Conservation (phyloP, 1,140 invertebrate species). For the Zaprionus nigranus region DNA sequence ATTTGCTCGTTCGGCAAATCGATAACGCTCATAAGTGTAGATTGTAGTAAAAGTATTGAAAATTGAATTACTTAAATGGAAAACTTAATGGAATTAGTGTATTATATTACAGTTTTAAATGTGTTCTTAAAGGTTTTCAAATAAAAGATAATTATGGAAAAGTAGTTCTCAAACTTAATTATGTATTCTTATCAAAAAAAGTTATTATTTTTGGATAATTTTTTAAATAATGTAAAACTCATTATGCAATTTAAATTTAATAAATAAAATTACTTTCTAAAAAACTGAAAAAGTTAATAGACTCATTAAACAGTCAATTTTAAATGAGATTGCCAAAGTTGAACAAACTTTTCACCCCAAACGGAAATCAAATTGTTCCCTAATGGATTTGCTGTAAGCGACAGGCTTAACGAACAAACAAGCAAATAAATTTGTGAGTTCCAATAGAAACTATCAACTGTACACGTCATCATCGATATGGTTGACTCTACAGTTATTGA, state of each 20-base stretch:
- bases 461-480: conserved; percentile 4
- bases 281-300: neutral
- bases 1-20: neutral
- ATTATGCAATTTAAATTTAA: too few relatives aligned
- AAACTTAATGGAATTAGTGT: neutral
- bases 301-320: neutral
- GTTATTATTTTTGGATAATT: too few relatives aligned
- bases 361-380: neutral
- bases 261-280: neutral
- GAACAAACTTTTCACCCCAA: neutral
- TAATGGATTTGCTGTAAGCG: conserved; percentile 5
- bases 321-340: neutral
- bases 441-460: neutral
- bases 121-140: too few relatives aligned
- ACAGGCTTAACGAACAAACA: neutral
- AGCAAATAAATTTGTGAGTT: neutral
- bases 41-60: neutral
- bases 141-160: too few relatives aligned
- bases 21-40: neutral
- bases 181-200: too few relatives aligned
- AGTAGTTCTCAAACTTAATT: too few relatives aligned
- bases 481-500: conserved; percentile 3
- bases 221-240: too few relatives aligned
- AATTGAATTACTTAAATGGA: neutral
- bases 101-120: neutral